Conservation (phyloP, 2,797 vertebrate genomes). For the Centroberyx gerrardi region DNA sequence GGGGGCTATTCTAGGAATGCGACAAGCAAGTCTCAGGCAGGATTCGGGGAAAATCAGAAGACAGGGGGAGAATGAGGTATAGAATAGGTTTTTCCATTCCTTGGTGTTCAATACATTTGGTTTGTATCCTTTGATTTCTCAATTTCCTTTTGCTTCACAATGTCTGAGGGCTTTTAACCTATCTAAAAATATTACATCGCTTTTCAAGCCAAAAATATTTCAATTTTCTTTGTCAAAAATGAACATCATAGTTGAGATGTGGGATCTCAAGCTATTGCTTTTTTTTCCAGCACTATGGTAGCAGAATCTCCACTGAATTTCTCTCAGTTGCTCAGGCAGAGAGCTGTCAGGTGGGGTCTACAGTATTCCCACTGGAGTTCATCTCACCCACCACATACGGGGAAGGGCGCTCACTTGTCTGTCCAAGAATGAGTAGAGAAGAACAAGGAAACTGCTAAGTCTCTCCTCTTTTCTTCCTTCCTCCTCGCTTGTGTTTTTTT, state of each 20-base stretch:
- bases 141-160: slow-evolving; percentile 20
- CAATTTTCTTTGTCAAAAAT: slow-evolving; percentile 33
- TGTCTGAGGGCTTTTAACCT: slow-evolving; percentile 29
- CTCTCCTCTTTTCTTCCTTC: slow-evolving; percentile 35
- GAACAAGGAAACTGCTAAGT: slow-evolving; percentile 50
- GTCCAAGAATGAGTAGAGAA: slow-evolving; percentile 63
- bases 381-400: slow-evolving; percentile 81
- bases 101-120: slow-evolving; percentile 26
- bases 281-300: slow-evolving; percentile 38
- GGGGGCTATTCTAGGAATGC: slow-evolving; percentile 43
- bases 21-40: slow-evolving; percentile 38
- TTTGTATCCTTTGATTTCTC: slow-evolving; percentile 48
- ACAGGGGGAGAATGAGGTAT: slow-evolving; percentile 35
- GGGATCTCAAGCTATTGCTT: slow-evolving; percentile 42
- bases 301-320: slow-evolving; percentile 64
- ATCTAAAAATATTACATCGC: slow-evolving; percentile 36
- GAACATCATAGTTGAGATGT: slow-evolving; percentile 37
- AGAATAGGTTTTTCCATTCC: slow-evolving; percentile 64
- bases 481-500: slow-evolving; percentile 17
- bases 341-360: slow-evolving; percentile 85
- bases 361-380: slow-evolving; percentile 84
- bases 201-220: slow-evolving; percentile 24
- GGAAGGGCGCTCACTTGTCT: slow-evolving; percentile 69
- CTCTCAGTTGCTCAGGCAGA: slow-evolving; percentile 69
- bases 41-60: slow-evolving; percentile 50